Evolutionary conservation across 2,797 vertebrate genomes (phyloP).

Genomic region (Acrossocheilus fasciatus): DNA sequence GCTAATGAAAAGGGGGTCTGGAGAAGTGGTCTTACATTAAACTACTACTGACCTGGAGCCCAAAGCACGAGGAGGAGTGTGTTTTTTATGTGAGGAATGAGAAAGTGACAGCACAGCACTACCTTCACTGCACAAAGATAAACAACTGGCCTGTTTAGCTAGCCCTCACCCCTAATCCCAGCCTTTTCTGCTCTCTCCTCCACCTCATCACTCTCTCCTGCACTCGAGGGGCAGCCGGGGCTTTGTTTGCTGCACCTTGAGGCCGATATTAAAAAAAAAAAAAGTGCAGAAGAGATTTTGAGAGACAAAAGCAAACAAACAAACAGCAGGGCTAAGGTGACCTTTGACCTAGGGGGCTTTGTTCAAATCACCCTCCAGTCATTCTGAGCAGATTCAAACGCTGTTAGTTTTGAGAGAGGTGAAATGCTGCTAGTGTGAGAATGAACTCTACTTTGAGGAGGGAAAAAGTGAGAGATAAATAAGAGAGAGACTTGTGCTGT

Average conservation of each 20-base stretch:
- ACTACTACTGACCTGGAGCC: neutral
- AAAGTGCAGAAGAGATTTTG: constrained; percentile 61
- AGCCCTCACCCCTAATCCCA: constrained; percentile 65
- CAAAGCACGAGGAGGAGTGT: neutral
- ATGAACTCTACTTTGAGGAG: neutral
- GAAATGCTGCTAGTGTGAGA: constrained; percentile 23
- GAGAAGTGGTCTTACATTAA: constrained; percentile 19
- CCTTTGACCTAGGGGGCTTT: constrained; percentile 70
- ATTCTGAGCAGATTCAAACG: constrained; percentile 62
- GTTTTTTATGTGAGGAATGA: constrained; percentile 42
- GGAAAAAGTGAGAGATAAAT: neutral
- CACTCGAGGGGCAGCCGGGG: constrained; percentile 40
- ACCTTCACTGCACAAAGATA: constrained; percentile 67
- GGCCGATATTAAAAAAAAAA: constrained; percentile 66
- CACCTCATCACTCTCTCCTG: constrained; percentile 53
- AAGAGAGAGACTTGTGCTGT: neutral
- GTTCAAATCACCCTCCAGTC: constrained; percentile 69
- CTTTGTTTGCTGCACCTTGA: constrained; percentile 68
- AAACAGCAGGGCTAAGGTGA: constrained; percentile 66
- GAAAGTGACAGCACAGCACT: constrained; percentile 63
- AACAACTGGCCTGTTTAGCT: constrained; percentile 68
- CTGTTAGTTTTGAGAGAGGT: constrained; percentile 42
- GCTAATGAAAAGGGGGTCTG: constrained; percentile 6
- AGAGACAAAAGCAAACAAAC: constrained; percentile 65
- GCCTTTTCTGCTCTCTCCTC: constrained; percentile 56